phyloP scores from a whole-genome alignment of 2,888 invertebrate species.

The Heliconius ethilla region DNA sequence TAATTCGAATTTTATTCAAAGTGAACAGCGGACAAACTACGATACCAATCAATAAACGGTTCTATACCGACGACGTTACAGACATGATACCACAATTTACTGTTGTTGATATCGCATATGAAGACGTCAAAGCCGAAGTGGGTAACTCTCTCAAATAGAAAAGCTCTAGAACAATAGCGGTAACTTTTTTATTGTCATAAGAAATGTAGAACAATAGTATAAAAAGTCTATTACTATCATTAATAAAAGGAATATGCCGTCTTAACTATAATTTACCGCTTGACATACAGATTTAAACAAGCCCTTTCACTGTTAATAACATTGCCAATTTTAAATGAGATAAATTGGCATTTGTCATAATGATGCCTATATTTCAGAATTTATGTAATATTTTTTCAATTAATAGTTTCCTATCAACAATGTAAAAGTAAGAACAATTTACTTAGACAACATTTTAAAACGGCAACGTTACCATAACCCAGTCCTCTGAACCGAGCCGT shows the following conservation, averaged over 20 bases:
- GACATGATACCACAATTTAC: conserved; percentile 81
- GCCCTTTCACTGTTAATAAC: neutral
- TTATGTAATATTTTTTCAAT: neutral
- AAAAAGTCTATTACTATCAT: conserved; percentile 39
- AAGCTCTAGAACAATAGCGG: conserved; percentile 71
- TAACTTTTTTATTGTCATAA: conserved; percentile 67
- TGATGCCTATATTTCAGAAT: neutral
- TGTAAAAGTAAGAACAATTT: neutral
- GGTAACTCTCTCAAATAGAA: conserved; percentile 67
- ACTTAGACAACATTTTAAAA: neutral
- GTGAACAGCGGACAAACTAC: conserved; percentile 81
- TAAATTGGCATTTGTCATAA: neutral
- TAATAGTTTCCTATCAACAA: neutral
- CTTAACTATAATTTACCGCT: too few relatives aligned
- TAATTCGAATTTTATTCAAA: conserved; percentile 83
- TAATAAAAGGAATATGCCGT: conserved; percentile 15
- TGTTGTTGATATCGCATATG: conserved; percentile 72
- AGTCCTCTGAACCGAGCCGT: conserved; percentile 53
- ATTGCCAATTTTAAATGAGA: neutral
- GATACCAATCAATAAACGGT: conserved; percentile 83
- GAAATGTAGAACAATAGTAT: conserved; percentile 50
- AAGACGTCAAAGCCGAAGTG: conserved; percentile 75
- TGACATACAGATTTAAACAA: neutral
- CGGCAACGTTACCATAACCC: neutral
- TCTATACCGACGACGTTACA: conserved; percentile 79